These are phyloP conservation scores for Nycteola revayana DNA, from an alignment of 2,888 invertebrate genomes.

Conservation along the genomic window DNA sequence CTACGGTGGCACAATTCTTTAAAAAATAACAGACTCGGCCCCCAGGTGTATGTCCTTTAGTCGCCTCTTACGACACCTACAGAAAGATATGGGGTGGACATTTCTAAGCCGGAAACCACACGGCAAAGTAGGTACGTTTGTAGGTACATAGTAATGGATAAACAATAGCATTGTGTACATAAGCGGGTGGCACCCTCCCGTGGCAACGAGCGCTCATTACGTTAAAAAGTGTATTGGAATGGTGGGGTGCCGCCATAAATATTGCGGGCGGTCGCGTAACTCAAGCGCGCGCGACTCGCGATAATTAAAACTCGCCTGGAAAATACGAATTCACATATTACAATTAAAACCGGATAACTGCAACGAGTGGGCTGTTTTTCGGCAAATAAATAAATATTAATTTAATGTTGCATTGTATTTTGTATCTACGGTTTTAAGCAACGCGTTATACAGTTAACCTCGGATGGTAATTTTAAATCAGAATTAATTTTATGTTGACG, in stretches of 20 bases:
- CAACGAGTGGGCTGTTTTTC: conserved; percentile 59
- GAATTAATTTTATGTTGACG: too few relatives aligned
- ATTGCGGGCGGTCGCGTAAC: conserved; percentile 81
- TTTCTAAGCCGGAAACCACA: too few relatives aligned
- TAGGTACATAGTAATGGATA: conserved; percentile 24
- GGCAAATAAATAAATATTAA: conserved; percentile 54
- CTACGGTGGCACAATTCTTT: too few relatives aligned
- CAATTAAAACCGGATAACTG: conserved; percentile 75
- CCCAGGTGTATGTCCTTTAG: too few relatives aligned
- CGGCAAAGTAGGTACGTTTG: too few relatives aligned
- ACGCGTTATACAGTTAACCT: conserved; percentile 28
- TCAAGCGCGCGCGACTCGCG: conserved; percentile 76
- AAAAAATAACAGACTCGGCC: too few relatives aligned
- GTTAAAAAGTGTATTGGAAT: conserved; percentile 81
- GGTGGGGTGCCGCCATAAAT: conserved; percentile 76
- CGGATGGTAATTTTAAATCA: conserved; percentile 2
- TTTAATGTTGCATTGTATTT: conserved; percentile 34
- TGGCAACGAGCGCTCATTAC: conserved; percentile 72
- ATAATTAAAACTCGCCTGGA: conserved; percentile 82
- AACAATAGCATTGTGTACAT: conserved; percentile 35
- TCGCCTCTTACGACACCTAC: too few relatives aligned
- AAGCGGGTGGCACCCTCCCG: conserved; percentile 49
- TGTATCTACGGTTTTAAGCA: conserved; percentile 27
- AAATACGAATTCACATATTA: conserved; percentile 79
- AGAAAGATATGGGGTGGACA: too few relatives aligned